These are phyloP conservation scores for Brachypodius melanocephalos DNA, from an alignment of 2,113 vertebrate species.

Conservation along the genomic window DNA sequence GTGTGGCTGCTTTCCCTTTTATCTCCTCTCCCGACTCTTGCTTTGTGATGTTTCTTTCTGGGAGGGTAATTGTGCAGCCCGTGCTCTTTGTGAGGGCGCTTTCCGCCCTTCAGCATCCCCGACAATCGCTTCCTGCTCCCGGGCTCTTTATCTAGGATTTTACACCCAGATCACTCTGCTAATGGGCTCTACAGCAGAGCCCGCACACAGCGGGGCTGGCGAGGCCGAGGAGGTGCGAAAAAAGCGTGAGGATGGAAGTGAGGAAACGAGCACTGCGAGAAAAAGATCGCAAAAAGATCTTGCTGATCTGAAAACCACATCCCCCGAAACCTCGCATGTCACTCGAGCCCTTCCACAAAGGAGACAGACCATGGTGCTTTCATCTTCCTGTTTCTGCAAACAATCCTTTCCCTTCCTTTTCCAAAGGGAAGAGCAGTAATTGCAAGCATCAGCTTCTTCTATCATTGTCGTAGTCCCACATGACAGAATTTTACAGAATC, in stretches of 20 bases:
- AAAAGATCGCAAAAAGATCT: not conserved
- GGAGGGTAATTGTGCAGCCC: not conserved
- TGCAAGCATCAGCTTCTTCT: not conserved
- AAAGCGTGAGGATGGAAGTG: not conserved
- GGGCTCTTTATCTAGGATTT: not conserved
- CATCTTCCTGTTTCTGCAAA: not conserved
- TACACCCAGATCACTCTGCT: not conserved
- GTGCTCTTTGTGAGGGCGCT: not conserved
- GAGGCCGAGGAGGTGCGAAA: not conserved
- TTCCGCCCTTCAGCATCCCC: not conserved
- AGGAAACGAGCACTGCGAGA: not conserved
- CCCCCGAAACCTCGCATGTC: not conserved
- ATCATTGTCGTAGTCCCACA: not conserved
- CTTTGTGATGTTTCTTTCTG: not conserved
- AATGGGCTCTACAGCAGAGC: not conserved
- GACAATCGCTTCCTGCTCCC: not conserved
- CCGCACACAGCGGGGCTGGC: not conserved
- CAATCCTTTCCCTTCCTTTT: not conserved
- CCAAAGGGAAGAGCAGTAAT: not conserved
- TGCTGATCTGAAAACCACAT: not conserved
- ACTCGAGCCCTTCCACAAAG: rapidly evolving
- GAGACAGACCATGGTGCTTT: not conserved
- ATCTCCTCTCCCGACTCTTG: not conserved
- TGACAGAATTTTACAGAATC: not conserved
- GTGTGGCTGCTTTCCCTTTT: not conserved